These are phyloP conservation scores for Orius insidiosus DNA, from an alignment of 1,140 invertebrate genomes.

Conservation along the genomic window DNA sequence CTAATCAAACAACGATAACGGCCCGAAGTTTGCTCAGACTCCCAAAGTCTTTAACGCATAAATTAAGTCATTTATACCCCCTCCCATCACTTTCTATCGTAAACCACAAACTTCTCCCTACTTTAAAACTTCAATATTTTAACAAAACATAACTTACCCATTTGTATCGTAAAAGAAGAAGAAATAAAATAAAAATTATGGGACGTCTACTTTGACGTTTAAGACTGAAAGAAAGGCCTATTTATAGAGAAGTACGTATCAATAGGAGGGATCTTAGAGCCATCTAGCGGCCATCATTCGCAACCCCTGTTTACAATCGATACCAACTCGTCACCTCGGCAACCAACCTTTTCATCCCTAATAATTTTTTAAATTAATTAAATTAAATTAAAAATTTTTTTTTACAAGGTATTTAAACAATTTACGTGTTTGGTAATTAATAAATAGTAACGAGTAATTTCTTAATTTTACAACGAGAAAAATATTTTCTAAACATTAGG, in stretches of 20 bases:
- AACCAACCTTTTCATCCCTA: constrained; percentile 8
- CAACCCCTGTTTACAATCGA: constrained; percentile 10
- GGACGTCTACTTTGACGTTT: neutral
- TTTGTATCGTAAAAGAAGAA: neutral
- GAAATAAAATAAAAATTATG: neutral
- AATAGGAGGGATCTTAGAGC: neutral
- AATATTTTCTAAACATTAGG: neutral
- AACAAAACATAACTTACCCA: no score
- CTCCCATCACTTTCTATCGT: no score
- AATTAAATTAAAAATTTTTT: neutral
- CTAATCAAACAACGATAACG: no score
- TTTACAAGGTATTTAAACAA: neutral
- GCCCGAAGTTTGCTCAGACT: no score
- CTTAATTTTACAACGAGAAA: neutral
- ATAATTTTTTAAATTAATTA: neutral
- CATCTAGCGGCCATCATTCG: neutral
- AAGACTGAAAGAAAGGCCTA: no score
- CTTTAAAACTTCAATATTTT: neutral
- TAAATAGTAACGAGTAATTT: neutral
- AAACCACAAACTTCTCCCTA: no score
- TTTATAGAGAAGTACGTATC: no score
- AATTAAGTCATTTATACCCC: no score
- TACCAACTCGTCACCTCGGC: constrained; percentile 7
- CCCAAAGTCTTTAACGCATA: no score
- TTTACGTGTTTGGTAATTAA: neutral